Base-by-base conservation (phyloP, 2,797 vertebrate genomes). In the Takifugu ocellatus region DNA sequence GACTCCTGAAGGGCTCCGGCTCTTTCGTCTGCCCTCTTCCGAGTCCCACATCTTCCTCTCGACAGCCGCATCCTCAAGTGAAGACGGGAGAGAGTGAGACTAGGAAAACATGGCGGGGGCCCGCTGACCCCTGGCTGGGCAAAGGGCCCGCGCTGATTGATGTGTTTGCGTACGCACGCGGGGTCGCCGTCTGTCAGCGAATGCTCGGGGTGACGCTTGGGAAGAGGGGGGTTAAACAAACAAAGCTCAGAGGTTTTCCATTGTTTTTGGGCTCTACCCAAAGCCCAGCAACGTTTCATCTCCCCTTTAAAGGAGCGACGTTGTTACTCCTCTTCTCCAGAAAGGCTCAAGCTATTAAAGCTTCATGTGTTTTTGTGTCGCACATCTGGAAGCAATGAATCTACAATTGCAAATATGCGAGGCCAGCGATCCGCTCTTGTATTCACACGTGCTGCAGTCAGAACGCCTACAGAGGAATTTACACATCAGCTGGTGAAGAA, bases 11-110 rank as follows among this genome's bases (percentile, higher is more conserved):
- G 74, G 74, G 68, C 69, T 73, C 49, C 29, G 6, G 16, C 36
- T 66, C 72, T 87, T 86, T 85, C 72, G 77, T 81, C 68, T 61
- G 54, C 58, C 66, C 63, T 74, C 51, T 53, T 63, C 67, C 15
- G 45, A 81, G 58, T 64, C 63, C 54, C 70, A 39, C 67, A 71
- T 46, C 67, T 54, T 57, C 58, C 36, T 79, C 76, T 79, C 47
- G 48, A 47, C 51, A 66, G 67, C 43, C 1, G 66, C 51, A 49
- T 51, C 53, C 27, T 60, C 60, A 54, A 72, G 53, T 36, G 53
- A 9, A 7, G 6, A 5, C 9, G 17, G 24, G 46, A 48, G 46
- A 48, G 46, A 25, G 21, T 6, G 21, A 65, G 63, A 58, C 58
- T 63, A 51, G 43, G 65, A 70, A 82, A 62, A 68, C 60, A 56